Evolutionary conservation across 2,113 vertebrate species (phyloP), one percentile per base, ranked within the genome.

Genomic region (Oncorhynchus masou): DNA sequence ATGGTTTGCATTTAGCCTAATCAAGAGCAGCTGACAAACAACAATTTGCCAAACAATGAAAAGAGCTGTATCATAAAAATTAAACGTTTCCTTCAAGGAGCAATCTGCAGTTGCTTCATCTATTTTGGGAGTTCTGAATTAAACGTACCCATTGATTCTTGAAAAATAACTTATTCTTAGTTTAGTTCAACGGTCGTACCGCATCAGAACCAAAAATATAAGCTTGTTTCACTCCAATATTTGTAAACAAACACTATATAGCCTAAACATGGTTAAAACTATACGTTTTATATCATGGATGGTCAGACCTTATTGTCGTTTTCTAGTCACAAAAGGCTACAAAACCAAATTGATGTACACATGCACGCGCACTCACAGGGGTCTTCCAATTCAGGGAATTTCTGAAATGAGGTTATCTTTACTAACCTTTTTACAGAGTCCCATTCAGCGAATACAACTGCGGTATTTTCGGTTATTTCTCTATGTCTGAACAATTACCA

Each of bases 311-410:
- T 20, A 20, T 57, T 20, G 20, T 2, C 15, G 16, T 16, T 19
- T 19, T 19, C 19, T 57, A 57, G 20, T 19, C 15, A 57, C 13
- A 20, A 57, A 20, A 57, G 54, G 54, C 13, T 15, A 20, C 54
- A 19, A 57, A 5, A 20, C 20, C 20, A 15, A 57, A 57, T 12
- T 57, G 20, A 57, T 57, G 15, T 57, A 3, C 7, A 11, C 15
- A 12, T n/a, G 13, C 7, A 11, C 15, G 19, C 49, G 54, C 59
- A 59, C 51, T 39, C 60, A 72, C n/a, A 51, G 9, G 39, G 39
- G 39, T 45, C 59, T 16, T 62, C 7, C 20, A 62, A 89, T 85
- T 83, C 89, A 87, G 77, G 75, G 78, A 62, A 62, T 16, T 22
- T 19, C n/a, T 22, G n/a, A 62, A 22, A 62, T 11, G 11, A 22